Percentiles rank a stretch among this genome's conserved stretches.
Conservation (phyloP, 2,888 invertebrate genomes). For the Nephrotoma appendiculata region DNA sequence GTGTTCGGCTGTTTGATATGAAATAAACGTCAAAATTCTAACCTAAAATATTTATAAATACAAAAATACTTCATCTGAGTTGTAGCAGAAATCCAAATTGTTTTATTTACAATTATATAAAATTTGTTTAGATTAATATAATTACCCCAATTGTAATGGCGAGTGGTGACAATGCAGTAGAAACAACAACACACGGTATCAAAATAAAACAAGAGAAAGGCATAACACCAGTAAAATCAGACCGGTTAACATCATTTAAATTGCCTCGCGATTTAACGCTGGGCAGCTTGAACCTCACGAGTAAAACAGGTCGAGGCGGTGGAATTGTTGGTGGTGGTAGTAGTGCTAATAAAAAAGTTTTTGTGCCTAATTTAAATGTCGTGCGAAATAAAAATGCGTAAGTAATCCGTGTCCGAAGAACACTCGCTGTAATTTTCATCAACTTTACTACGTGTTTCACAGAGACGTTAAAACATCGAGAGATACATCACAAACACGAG, state of each 20-base stretch:
- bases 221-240: constrained; percentile 10
- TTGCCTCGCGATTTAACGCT: constrained; percentile 42
- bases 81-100: background rate
- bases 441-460: no score
- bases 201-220: constrained; percentile 1
- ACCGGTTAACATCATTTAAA: constrained; percentile 35
- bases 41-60: background rate
- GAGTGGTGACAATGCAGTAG: background rate
- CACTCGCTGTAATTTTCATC: background rate
- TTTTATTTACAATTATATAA: background rate
- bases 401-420: constrained; percentile 14
- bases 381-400: constrained; percentile 41
- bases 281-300: constrained; percentile 28
- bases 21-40: background rate
- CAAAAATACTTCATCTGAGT: background rate
- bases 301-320: constrained; percentile 19
- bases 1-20: background rate
- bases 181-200: background rate
- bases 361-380: constrained; percentile 44
- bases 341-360: constrained; percentile 38
- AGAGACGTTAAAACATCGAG: constrained; percentile 31
- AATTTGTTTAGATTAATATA: background rate
- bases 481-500: constrained; percentile 23
- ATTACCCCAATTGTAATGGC: background rate
- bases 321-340: constrained; percentile 21